Evolutionary conservation across 2,113 vertebrate genomes (phyloP).

Genomic region (Ornithorhynchus anatinus): DNA sequence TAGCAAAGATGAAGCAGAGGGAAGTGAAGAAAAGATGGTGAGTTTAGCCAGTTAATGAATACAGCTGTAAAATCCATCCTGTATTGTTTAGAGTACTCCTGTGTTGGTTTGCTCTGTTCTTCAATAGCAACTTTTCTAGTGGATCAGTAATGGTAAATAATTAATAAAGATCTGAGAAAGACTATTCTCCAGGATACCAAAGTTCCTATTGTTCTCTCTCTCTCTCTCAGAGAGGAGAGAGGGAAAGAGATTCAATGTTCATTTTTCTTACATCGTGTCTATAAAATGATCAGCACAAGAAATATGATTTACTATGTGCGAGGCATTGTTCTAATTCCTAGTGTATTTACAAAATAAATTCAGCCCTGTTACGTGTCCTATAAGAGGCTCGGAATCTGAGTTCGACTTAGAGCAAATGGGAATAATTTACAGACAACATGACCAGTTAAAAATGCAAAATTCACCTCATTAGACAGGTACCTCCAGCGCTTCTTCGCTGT

Average conservation of each 20-base stretch:
- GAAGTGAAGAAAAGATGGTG: conserved; percentile 64
- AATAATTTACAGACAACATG: no score
- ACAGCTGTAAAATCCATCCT: no score
- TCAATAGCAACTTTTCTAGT: conserved; percentile 32
- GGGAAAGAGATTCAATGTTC: fast-evolving
- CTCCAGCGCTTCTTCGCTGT: no score
- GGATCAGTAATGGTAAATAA: conserved; percentile 48
- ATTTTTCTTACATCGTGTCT: background rate
- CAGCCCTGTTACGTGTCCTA: no score
- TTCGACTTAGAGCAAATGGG: no score
- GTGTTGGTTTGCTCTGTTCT: conserved; percentile 28
- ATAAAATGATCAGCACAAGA: no score
- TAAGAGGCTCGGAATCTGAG: no score
- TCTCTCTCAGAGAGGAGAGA: fast-evolving
- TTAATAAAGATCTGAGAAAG: conserved; percentile 7
- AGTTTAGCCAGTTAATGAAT: conserved; percentile 81
- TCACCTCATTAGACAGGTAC: no score
- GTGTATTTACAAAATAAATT: no score
- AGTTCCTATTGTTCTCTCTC: background rate
- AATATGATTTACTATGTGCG: no score
- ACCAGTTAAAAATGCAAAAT: no score
- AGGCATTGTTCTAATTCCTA: no score
- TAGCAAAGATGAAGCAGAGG: conserved; percentile 41
- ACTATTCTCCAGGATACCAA: background rate
- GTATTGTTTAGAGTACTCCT: conserved; percentile 47